Conservation (phyloP, 2,113 vertebrate genomes). For the Nesoenas mayeri region DNA sequence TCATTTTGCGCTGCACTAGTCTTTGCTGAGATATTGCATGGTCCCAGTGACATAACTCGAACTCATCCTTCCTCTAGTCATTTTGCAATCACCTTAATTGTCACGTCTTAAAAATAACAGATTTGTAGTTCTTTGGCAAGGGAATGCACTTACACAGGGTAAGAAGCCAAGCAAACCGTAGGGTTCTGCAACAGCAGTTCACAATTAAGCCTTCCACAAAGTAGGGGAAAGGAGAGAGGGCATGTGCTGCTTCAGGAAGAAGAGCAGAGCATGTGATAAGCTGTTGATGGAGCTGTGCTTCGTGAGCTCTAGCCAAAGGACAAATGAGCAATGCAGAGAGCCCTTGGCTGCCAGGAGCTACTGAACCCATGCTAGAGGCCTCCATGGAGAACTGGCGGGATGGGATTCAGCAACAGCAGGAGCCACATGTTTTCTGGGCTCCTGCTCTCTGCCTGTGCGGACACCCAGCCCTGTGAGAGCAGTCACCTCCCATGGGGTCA, state of each 20-base stretch:
- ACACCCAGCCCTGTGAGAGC: fast-evolving
- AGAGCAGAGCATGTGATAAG: constrained; percentile 39
- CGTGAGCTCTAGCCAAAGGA: constrained; percentile 39
- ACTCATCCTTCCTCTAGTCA: neutral
- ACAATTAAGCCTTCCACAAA: neutral
- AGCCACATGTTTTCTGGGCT: constrained; percentile 46
- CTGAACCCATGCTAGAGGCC: constrained; percentile 4
- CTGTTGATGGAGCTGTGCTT: constrained; percentile 7
- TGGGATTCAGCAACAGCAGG: constrained; percentile 51
- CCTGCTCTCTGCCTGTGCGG: neutral
- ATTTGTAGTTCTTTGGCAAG: constrained; percentile 11
- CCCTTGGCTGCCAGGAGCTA: constrained; percentile 29
- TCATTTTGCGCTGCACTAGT: neutral
- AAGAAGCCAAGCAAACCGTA: neutral
- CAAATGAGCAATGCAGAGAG: constrained; percentile 27
- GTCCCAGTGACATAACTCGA: neutral
- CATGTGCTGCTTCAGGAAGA: neutral
- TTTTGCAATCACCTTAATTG: constrained; percentile 41
- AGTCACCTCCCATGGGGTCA: neutral
- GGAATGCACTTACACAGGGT: neutral
- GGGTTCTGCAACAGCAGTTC: neutral
- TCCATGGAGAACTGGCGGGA: constrained; percentile 33
- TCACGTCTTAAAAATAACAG: neutral
- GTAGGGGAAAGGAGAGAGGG: constrained; percentile 49
- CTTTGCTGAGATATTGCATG: neutral